Conservation (phyloP, 23 tunicate species). For the Phallusia fumigata region DNA sequence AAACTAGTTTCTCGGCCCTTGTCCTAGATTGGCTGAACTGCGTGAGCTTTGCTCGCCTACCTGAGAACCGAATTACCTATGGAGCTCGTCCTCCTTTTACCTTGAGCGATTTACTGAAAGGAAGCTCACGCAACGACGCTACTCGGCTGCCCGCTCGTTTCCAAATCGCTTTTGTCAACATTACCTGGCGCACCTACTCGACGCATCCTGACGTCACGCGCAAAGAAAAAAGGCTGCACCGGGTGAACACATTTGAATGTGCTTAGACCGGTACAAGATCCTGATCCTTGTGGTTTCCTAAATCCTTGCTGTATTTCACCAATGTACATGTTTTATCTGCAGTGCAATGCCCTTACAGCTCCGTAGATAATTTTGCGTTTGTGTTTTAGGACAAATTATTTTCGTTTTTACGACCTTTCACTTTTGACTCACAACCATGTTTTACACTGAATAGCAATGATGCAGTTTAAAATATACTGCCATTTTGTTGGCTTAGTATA, state of each 20-base stretch:
- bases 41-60: slow-evolving; percentile 4
- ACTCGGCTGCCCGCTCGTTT: neutral
- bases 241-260: neutral
- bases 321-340: too few species aligned
- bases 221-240: neutral
- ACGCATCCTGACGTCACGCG: slow-evolving; percentile 4
- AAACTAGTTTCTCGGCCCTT: slow-evolving; percentile 14
- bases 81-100: slow-evolving; percentile 7
- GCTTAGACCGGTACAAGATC: neutral
- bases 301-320: too few species aligned
- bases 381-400: too few species aligned
- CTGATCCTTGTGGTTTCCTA: too few species aligned
- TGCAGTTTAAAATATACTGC: too few species aligned
- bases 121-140: slow-evolving; percentile 8
- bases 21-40: slow-evolving; percentile 12
- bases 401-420: too few species aligned
- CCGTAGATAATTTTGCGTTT: too few species aligned
- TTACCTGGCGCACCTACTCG: slow-evolving; percentile 10
- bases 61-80: slow-evolving; percentile 5
- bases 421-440: too few species aligned
- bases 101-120: neutral
- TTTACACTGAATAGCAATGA: too few species aligned
- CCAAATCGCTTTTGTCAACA: slow-evolving; percentile 15
- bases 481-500: too few species aligned
- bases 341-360: too few species aligned